Conservation (phyloP, 2,797 vertebrate species). For the Pantherophis alleghaniensis region DNA sequence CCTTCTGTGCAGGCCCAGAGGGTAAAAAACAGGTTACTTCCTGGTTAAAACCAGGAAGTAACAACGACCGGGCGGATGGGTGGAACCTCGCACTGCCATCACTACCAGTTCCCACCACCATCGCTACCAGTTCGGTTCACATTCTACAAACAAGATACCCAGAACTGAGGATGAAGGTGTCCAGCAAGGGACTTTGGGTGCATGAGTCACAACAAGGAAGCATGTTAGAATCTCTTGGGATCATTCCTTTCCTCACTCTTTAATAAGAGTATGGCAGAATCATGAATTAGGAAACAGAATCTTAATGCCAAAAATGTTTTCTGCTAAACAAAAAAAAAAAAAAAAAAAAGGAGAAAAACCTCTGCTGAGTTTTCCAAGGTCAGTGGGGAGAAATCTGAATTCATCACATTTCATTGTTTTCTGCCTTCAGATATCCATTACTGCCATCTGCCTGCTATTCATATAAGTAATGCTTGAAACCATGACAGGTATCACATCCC, state of each 20-base stretch:
- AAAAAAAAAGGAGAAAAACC: not conserved
- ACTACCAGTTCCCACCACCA: too few species aligned
- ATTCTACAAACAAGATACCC: not conserved
- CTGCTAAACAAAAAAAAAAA: not conserved
- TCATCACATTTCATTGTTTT: not conserved
- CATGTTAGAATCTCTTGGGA: not conserved
- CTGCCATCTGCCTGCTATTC: not conserved
- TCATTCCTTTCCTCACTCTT: not conserved
- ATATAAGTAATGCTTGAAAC: not conserved
- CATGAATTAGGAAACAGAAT: conserved; percentile 12
- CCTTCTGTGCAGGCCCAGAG: too few species aligned
- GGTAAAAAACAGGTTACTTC: too few species aligned
- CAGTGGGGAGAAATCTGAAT: not conserved
- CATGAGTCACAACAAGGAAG: conserved; percentile 7
- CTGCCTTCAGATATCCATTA: not conserved
- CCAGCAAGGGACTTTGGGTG: not conserved
- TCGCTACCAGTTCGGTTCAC: too few species aligned
- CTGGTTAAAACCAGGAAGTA: too few species aligned
- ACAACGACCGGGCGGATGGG: too few species aligned
- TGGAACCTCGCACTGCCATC: too few species aligned
- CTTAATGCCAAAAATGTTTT: not conserved
- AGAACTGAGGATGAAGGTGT: not conserved
- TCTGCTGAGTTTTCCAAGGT: not conserved
- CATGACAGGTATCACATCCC: not conserved
- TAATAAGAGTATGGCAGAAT: not conserved